Evolutionary conservation across 2,888 invertebrate species (phyloP).

Genomic region (Pterobdella sp.): DNA sequence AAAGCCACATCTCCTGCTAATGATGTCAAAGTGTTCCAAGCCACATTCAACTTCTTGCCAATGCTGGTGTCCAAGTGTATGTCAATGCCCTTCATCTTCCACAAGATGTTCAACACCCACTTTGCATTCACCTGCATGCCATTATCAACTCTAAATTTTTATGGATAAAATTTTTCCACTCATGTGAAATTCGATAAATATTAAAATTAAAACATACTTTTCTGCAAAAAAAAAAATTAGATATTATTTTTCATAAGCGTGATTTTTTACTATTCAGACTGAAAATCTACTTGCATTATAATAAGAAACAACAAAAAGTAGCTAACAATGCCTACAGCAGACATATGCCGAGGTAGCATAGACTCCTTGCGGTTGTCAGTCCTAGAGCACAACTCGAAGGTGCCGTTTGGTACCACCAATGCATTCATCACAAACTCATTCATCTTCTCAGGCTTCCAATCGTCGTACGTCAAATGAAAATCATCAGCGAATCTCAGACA

Average conservation of each 20-base stretch:
- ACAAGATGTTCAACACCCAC: constrained; percentile 93
- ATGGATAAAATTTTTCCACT: background rate
- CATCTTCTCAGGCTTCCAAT: constrained; percentile 81
- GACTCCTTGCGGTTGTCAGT: constrained; percentile 64
- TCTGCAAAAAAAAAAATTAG: too few species aligned
- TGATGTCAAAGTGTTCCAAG: constrained; percentile 73
- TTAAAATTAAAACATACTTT: background rate
- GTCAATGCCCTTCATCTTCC: constrained; percentile 87
- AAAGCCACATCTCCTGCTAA: constrained; percentile 30
- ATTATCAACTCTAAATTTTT: too few species aligned
- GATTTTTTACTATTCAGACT: too few species aligned
- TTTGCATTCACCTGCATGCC: constrained; percentile 64
- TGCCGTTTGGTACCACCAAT: constrained; percentile 96
- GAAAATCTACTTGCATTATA: too few species aligned
- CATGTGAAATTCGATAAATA: background rate
- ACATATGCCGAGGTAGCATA: background rate
- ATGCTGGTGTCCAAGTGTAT: constrained; percentile 91
- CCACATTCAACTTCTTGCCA: constrained; percentile 84
- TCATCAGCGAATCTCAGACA: constrained; percentile 90
- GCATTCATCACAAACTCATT: constrained; percentile 50
- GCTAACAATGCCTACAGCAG: too few species aligned
- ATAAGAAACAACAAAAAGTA: too few species aligned
- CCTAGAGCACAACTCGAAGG: constrained; percentile 90
- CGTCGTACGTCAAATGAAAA: constrained; percentile 88
- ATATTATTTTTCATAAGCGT: too few species aligned